Conservation (phyloP, 1,140 invertebrate genomes). For the Heliconius himera region DNA sequence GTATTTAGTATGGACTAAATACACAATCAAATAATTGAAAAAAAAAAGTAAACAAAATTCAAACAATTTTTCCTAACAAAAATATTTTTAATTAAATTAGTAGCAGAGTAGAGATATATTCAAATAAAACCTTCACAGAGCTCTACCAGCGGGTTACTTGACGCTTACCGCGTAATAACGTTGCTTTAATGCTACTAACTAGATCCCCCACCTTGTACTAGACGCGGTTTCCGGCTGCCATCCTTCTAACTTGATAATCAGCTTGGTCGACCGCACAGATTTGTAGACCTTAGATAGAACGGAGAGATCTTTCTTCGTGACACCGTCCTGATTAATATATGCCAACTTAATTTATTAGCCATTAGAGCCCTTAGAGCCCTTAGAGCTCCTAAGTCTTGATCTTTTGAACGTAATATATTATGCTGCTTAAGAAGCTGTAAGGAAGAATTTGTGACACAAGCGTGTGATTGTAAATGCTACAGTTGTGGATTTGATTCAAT, state of each 20-base stretch:
- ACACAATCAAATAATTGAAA: too few species aligned
- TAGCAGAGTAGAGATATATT: background rate
- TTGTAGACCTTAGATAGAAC: constrained; percentile 49
- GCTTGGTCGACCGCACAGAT: constrained; percentile 56
- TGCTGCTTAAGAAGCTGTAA: too few species aligned
- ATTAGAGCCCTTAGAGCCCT: too few species aligned
- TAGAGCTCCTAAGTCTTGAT: background rate
- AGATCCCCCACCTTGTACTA: constrained; percentile 27
- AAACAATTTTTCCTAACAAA: background rate
- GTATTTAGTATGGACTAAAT: too few species aligned
- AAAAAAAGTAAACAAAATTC: too few species aligned
- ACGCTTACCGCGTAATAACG: constrained; percentile 35
- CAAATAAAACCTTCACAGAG: background rate
- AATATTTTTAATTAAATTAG: background rate
- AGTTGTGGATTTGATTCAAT: too few species aligned
- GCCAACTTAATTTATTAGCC: background rate
- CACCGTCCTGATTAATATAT: constrained; percentile 41
- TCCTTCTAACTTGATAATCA: constrained; percentile 71
- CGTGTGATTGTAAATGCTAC: too few species aligned
- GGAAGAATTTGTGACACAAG: too few species aligned
- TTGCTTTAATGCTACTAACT: constrained; percentile 64
- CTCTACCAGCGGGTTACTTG: background rate
- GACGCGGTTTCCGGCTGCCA: constrained; percentile 41
- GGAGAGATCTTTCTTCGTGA: constrained; percentile 45
- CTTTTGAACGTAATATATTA: background rate